Percentiles rank a stretch among this genome's conserved stretches.
Conservation (phyloP, 2,888 invertebrate species). For the Rhimphoctona megacephalus region DNA sequence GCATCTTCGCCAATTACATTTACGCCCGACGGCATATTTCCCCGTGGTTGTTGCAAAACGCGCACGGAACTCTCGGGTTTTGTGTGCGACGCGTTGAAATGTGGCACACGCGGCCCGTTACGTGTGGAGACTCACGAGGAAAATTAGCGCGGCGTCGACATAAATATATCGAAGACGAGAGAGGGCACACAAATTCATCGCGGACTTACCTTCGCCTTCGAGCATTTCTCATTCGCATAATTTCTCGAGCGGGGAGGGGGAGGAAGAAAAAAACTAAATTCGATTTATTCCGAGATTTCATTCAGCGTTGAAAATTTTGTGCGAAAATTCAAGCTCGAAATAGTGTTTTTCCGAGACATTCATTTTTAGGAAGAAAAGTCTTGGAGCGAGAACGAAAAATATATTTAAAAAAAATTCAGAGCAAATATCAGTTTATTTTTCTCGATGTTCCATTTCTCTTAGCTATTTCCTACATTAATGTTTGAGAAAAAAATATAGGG, state of each 20-base stretch:
- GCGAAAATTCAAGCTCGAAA: neutral
- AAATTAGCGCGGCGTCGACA: slow-evolving; percentile 79
- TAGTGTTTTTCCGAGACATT: neutral
- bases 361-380: too few relatives aligned
- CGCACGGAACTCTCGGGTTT: slow-evolving; percentile 62
- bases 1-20: slow-evolving; percentile 58
- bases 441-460: too few relatives aligned
- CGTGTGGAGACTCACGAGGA: slow-evolving; percentile 47
- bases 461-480: too few relatives aligned
- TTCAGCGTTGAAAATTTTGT: neutral
- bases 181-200: slow-evolving; percentile 25
- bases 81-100: slow-evolving; percentile 75
- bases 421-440: too few relatives aligned
- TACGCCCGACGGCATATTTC: slow-evolving; percentile 68
- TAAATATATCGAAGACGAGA: slow-evolving; percentile 79
- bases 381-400: too few relatives aligned
- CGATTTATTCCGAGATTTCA: neutral
- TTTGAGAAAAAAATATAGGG: too few relatives aligned
- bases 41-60: slow-evolving; percentile 67
- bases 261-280: neutral
- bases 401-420: too few relatives aligned
- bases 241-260: too few relatives aligned
- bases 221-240: slow-evolving; percentile 6
- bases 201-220: neutral
- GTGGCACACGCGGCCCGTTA: slow-evolving; percentile 67